Base-by-base conservation (phyloP, 2,888 invertebrate species). In the Tuberolachnus salignus region DNA sequence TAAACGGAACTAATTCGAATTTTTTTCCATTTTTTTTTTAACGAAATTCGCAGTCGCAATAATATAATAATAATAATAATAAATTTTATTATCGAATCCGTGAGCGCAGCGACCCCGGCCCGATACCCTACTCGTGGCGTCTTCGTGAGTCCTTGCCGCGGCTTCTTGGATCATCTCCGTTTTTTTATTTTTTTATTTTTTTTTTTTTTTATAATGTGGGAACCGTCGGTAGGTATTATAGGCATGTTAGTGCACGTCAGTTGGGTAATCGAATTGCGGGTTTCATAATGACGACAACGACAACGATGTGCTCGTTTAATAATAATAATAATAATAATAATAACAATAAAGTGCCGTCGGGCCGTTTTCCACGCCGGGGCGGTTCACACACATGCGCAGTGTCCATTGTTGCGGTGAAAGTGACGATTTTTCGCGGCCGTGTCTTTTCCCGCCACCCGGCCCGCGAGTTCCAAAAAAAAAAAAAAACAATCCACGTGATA, bases 341-440 rank as follows among this genome's bases (percentile, higher is more conserved):
- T 34, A 34, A 16, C 16, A 16, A 4, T 16, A 16, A 51, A 70
- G 70, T 42, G 70, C 70, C 70, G 55, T 70, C 70, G 42, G n/a
- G 70, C 34, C 34, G 34, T 34, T 34, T 34, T 59, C 59, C 59
- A 19, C 44, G 16, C 49, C 34, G 26, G 59, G 26, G 26, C 23
- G 21, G 42, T 55, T 55, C 70, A 70, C 70, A 55, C 55, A 55
- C 67, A 13, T 13, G 9, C 19, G 14, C 14, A 3, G 63, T 16
- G 49, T 16, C 19, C 44, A 63, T 63, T 51, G 67, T 51, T 26
- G 49, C 16, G 51, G 67, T 69, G 67, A 69, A 69, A 69, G 67
- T 34, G 51, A 69, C n/a, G 67, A 13, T 53, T 63, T 49, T 67
- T 67, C 67, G 67, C n/a, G 64, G 16, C 16, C 26, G 16, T 16